Evolutionary conservation across 2,797 vertebrate species (phyloP).

Genomic region (Protosalanx chinensis): DNA sequence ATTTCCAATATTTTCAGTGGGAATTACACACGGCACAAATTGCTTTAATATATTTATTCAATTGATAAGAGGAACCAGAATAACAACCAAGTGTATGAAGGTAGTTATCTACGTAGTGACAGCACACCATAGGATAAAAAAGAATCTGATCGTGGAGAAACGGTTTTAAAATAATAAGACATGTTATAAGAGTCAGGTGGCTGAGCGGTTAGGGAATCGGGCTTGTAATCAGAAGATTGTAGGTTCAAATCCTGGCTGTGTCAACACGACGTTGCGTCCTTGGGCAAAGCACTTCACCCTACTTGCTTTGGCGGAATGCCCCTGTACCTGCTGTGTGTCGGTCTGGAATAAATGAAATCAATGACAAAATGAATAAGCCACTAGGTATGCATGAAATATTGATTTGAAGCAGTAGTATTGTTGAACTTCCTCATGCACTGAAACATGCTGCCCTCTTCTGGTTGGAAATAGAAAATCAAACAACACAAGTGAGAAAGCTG

Average conservation of each 20-base stretch:
- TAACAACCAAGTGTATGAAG: slow-evolving; percentile 36
- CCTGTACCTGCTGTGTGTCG: no score
- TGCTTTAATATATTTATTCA: slow-evolving; percentile 36
- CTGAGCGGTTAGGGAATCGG: no score
- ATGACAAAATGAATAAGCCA: background rate
- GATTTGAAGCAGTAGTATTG: no score
- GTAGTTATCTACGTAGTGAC: slow-evolving; percentile 25
- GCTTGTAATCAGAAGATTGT: no score
- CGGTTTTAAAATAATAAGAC: background rate
- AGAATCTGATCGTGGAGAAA: slow-evolving; percentile 1
- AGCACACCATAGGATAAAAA: slow-evolving; percentile 24
- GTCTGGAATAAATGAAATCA: no score
- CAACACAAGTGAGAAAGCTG: no score
- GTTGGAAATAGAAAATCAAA: background rate
- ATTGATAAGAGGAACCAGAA: slow-evolving; percentile 42
- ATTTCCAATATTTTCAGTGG: slow-evolving; percentile 57
- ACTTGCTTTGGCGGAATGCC: no score
- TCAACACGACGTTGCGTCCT: no score
- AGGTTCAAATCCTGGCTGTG: no score
- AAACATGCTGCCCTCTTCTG: slow-evolving; percentile 2
- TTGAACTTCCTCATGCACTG: background rate
- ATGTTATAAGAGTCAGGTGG: background rate
- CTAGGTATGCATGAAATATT: background rate
- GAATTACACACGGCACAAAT: slow-evolving; percentile 51
- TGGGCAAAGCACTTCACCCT: no score